Base-by-base conservation (phyloP, 2,113 vertebrate genomes). In the Tapirus terrestris region DNA sequence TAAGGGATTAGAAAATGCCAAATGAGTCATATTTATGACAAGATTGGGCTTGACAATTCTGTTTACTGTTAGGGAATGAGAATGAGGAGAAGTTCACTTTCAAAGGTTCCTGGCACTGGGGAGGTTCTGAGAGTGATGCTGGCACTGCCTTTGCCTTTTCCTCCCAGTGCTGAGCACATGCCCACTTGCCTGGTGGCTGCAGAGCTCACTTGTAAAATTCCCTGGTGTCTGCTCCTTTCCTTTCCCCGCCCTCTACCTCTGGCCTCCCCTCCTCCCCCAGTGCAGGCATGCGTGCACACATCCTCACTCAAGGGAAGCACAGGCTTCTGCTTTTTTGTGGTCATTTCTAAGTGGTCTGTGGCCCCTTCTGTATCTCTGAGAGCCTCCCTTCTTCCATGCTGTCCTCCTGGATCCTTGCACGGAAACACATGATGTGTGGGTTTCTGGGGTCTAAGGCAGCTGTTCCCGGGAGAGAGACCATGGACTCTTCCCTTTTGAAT, bases 121-220 rank as follows among this genome's bases (percentile, higher is more conserved):
- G 73, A 48, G 17, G n/a, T 81, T 91, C 87, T 81, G 61, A 61
- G 83, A 73, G 48, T 65, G 16, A 6, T 43, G 88, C 33, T 97
- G 77, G 85, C 80, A 75, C 13, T 0, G 58, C 51, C 3, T 9
- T 0, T 31, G 18, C 65, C 29, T 94, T 29, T 90, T 79, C 21
- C 75, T 96, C 82, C 8, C 6, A 81, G 90, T 60, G 63, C 53
- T 58, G 56, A 96, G 76, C 77, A 39, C 11, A 5, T 61, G 97
- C 39, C 70, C 89, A 61, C 68, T 87, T 12, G 53, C 65, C 45
- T 94, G 82, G 83, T 95, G 98, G 96, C 87, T 93, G 53, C 53
- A 43, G 43, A 10, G 27, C 36, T 58, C 85, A 82, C 86, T 73
- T 96, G 95, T 85, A 67, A 96, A 81, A 93, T 56, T 53, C 48